Evolutionary conservation across 2,888 invertebrate genomes (phyloP), one percentile per base, ranked within the genome.

Genomic region (Eilema caniola): DNA sequence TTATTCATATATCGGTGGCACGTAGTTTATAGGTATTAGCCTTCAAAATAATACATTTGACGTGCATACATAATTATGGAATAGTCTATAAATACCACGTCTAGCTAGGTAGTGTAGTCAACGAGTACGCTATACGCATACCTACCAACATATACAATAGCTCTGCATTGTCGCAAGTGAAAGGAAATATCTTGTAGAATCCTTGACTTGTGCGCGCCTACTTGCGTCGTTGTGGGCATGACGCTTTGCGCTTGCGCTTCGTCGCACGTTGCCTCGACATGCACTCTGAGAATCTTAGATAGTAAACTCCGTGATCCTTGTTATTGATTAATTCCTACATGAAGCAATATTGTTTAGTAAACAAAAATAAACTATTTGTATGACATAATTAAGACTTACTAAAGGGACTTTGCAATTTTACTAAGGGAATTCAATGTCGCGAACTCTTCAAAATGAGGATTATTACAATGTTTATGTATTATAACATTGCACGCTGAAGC

Each of bases 111-210:
- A 75, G 69, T 77, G 74, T 66, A 76, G 71, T 76, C 74, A 77
- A 77, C 73, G 74, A 76, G 75, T 72, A 72, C 73, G 74, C 72
- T 77, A 70, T 72, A 75, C 61, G 37, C 60, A 74, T 77, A 78
- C 70, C 76, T 82, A 85, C 77, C 81, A 74, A 83, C 82, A 85
- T 78, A 70, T 80, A 81, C 72, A 77, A 79, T 76, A 78, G 75
- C 74, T 84, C 84, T 87, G 92, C 88, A 94, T 94, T 94, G 94
- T 94, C 93, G 90, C 88, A 92, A 94, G 95, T 95, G 95, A 95
- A 95, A 95, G 95, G 95, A 94, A 95, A 95, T 94, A 94, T 94
- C 92, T 93, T 91, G 91, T 89, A 90, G 93, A 89, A 95, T 95
- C 94, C 94, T 95, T 95, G 94, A 94, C 91, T 93, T 85, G 90